These are phyloP conservation scores for Acanthisitta chloris DNA, from an alignment of 2,113 vertebrate genomes.

Conservation along the genomic window DNA sequence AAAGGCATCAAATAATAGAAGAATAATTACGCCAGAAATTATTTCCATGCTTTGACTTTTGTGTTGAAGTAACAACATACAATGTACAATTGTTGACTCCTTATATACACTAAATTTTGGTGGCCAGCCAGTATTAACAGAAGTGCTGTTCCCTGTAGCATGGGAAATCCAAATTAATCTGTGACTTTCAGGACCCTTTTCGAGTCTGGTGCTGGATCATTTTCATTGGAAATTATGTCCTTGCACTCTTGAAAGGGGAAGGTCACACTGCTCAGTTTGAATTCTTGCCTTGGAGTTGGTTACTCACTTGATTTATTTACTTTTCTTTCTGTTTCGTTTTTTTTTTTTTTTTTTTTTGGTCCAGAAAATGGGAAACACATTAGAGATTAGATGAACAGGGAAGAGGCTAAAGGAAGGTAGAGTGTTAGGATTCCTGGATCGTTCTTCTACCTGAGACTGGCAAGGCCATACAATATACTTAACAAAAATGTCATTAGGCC, in stretches of 20 bases:
- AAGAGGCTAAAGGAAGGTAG: not conserved
- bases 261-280: not conserved
- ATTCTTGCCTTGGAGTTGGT: not conserved
- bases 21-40: conserved; percentile 6
- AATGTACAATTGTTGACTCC: conserved; percentile 36
- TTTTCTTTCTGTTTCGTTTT: not conserved
- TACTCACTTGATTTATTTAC: not conserved
- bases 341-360: not conserved
- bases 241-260: not conserved
- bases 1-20: conserved; percentile 37
- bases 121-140: conserved; percentile 45
- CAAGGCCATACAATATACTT: not conserved
- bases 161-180: conserved; percentile 35
- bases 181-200: conserved; percentile 2
- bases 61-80: conserved; percentile 13
- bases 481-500: not conserved
- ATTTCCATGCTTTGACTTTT: conserved; percentile 37
- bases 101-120: conserved; percentile 22
- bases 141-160: not conserved
- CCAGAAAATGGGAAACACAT: not conserved
- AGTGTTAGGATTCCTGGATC: not conserved
- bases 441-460: not conserved
- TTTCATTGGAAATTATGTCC: not conserved
- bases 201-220: not conserved
- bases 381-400: not conserved